Conservation (phyloP, 1,140 invertebrate genomes). For the Drosophila nasuta region DNA sequence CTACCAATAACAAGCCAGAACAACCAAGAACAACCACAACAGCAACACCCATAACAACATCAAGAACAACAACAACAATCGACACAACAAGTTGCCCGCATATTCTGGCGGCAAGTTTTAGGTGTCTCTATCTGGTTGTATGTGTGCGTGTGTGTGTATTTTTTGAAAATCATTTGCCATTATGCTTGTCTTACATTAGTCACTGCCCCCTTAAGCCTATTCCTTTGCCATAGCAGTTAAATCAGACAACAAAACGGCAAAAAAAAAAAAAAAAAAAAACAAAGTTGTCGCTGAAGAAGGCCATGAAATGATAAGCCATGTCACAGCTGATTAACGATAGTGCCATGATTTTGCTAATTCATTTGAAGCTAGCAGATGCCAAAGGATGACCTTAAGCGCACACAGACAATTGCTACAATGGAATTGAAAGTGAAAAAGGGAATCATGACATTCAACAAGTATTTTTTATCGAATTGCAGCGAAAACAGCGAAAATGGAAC, state of each 20-base stretch:
- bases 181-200: constrained; percentile 56
- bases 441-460: no score
- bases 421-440: no score
- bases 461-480: no score
- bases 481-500: no score
- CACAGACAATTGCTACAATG: neutral
- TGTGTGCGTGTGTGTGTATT: constrained; percentile 1
- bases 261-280: neutral
- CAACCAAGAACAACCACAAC: constrained; percentile 1
- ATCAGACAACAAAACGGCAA: neutral
- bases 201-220: constrained; percentile 11
- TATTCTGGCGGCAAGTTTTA: constrained; percentile 30
- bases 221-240: neutral
- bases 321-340: constrained; percentile 24
- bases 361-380: neutral
- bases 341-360: constrained; percentile 6
- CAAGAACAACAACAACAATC: no score
- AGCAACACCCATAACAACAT: constrained; percentile 10
- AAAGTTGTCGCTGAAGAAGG: constrained; percentile 6
- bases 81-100: constrained; percentile 8
- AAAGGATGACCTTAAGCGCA: neutral
- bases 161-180: constrained; percentile 67
- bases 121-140: constrained; percentile 22
- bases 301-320: constrained; percentile 28
- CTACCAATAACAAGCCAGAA: neutral